Base-by-base conservation (phyloP, 2,888 invertebrate species). In the Tethea ocularis region DNA sequence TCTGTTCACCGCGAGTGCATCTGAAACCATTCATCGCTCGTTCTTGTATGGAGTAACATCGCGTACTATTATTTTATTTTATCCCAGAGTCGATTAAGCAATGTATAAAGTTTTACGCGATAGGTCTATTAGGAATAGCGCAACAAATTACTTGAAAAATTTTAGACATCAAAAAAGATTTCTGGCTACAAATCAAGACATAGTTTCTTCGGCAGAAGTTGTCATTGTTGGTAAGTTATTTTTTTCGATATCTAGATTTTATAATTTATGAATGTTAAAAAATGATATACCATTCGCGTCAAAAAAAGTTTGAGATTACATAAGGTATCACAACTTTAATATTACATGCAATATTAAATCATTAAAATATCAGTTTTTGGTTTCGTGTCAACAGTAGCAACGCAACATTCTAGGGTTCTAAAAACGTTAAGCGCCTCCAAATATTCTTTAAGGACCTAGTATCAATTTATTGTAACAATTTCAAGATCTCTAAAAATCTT, bases 181-280 rank as follows among this genome's bases (percentile, higher is more conserved):
- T 36, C 69, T 84, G 22, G 66, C 86, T 6, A 78, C 78, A 0
- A 78, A 82, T 22, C 70, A 79, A 41, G 90, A 91, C 54, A 76
- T 91, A 2, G 87, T 86, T 46, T 73, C 88, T 41, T 94, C 94
- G 51, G 96, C 97, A 20, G 97, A 97, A 89, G 96, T 97, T 67
- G 96, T 97, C 59, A 93, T 97, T 69, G 95, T 97, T 69, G 96
- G 96, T 95, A 84, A 91, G 89, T 88, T 59, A 51, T 0, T 38
- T 38, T 38, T 6, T 38, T 1, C 4, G 13, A 13, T 33, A 33
- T 10, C 10, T 29, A 29, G 2, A 29, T 29, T 2, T 29, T 10
- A 29, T 29, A 8, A 29, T 29, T 29, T 29, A 29, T 10, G 10
- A n/a, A n/a, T n/a, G n/a, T n/a, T n/a, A n/a, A n/a, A n/a, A n/a